A percentile compares a stretch with the other conserved stretches of the same genome.
Evolutionary conservation across 2,113 vertebrate species (phyloP).

Genomic region (Eulemur macaco): DNA sequence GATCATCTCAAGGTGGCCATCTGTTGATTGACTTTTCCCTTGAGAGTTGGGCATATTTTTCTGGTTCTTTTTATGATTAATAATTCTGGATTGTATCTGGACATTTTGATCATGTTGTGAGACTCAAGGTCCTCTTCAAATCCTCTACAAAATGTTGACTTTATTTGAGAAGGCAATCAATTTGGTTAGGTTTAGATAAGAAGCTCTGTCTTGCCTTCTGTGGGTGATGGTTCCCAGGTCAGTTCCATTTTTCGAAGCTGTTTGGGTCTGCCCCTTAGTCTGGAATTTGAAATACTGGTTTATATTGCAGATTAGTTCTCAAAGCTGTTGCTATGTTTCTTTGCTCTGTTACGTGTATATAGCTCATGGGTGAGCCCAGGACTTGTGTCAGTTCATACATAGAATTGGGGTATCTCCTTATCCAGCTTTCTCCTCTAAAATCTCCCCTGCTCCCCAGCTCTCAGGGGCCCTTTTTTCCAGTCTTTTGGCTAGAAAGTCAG

Average conservation of each 20-base stretch:
- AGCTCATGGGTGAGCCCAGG: background rate
- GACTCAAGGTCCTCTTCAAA: background rate
- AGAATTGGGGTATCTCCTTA: background rate
- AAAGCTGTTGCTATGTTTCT: background rate
- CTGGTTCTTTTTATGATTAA: background rate
- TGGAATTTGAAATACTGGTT: background rate
- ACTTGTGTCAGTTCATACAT: background rate
- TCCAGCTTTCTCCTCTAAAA: background rate
- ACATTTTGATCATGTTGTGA: background rate
- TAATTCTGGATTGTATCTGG: background rate
- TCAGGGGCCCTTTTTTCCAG: background rate
- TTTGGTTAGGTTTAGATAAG: background rate
- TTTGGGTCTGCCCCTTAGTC: background rate
- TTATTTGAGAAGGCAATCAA: background rate
- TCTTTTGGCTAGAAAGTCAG: background rate
- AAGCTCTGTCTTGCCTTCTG: background rate
- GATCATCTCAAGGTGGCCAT: background rate
- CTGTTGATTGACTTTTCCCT: background rate
- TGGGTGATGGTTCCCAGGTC: fast-evolving
- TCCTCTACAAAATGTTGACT: background rate
- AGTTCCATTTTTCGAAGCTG: background rate
- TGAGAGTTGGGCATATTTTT: background rate
- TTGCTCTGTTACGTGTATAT: background rate
- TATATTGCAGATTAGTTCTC: background rate
- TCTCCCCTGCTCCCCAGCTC: background rate